Evolutionary conservation across 1,140 invertebrate species (phyloP).

Genomic region (Drosophila navojoa): DNA sequence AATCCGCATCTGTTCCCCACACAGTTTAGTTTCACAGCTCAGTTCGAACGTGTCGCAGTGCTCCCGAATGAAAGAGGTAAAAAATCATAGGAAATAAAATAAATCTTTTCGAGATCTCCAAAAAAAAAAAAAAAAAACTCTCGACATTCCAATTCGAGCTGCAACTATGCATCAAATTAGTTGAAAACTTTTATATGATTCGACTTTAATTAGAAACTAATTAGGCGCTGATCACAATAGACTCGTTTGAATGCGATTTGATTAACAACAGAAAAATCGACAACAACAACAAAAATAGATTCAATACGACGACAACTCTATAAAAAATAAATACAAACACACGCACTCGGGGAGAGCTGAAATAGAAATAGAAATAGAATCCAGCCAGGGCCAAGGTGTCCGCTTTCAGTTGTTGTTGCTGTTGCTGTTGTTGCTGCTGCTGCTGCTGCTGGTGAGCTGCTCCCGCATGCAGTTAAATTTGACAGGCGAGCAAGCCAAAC

Average conservation of each 20-base stretch:
- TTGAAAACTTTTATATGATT: constrained; percentile 43
- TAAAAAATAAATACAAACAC: constrained; percentile 7
- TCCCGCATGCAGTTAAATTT: constrained; percentile 50
- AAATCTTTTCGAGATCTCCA: no score
- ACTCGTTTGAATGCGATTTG: constrained; percentile 51
- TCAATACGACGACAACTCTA: constrained; percentile 29
- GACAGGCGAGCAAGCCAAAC: constrained; percentile 37
- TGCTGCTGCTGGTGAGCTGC: constrained; percentile 9
- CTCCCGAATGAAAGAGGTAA: no score
- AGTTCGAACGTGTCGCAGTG: constrained; percentile 19
- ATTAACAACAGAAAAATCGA: constrained; percentile 18
- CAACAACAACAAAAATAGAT: constrained; percentile 17
- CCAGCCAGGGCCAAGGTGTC: constrained; percentile 45
- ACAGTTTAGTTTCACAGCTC: constrained; percentile 20
- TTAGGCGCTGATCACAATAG: constrained; percentile 46
- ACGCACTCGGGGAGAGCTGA: not conserved
- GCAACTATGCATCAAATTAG: not conserved
- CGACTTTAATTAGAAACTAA: constrained; percentile 74
- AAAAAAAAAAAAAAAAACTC: no score
- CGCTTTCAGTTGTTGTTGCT: constrained; percentile 44
- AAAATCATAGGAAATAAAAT: no score
- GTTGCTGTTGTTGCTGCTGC: not conserved
- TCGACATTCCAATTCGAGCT: not conserved
- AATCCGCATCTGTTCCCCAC: not conserved
- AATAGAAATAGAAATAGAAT: constrained; percentile 20